Conservation (phyloP, 2,888 invertebrate species). For the Drosophila antonietae region DNA sequence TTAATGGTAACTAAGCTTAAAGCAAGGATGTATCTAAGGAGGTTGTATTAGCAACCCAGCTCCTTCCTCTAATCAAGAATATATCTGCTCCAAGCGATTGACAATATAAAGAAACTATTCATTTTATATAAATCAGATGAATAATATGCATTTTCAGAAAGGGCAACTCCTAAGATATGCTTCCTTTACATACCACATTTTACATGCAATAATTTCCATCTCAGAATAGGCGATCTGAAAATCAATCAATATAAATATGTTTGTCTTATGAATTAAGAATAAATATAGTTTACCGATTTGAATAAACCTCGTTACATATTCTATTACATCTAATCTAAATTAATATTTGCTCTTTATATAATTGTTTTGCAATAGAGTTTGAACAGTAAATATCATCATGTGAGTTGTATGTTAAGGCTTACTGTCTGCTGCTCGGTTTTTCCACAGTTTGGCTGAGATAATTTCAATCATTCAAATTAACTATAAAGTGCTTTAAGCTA, state of each 20-base stretch:
- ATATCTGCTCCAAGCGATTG: too few species aligned
- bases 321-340: background rate
- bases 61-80: too few species aligned
- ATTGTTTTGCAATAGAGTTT: background rate
- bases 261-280: background rate
- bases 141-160: too few species aligned
- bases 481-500: too few species aligned
- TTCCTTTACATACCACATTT: too few species aligned
- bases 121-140: too few species aligned
- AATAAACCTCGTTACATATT: background rate
- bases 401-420: background rate
- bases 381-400: background rate
- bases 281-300: background rate
- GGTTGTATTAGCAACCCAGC: too few species aligned
- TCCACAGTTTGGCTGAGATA: background rate
- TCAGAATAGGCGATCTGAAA: background rate
- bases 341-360: background rate
- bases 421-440: too few species aligned
- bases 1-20: background rate
- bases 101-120: too few species aligned
- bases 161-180: too few species aligned
- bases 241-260: too few species aligned
- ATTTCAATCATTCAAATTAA: background rate
- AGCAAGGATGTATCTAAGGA: too few species aligned
- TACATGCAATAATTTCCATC: background rate